Conservation (phyloP, 2,113 vertebrate genomes). For the Piprites chloris region DNA sequence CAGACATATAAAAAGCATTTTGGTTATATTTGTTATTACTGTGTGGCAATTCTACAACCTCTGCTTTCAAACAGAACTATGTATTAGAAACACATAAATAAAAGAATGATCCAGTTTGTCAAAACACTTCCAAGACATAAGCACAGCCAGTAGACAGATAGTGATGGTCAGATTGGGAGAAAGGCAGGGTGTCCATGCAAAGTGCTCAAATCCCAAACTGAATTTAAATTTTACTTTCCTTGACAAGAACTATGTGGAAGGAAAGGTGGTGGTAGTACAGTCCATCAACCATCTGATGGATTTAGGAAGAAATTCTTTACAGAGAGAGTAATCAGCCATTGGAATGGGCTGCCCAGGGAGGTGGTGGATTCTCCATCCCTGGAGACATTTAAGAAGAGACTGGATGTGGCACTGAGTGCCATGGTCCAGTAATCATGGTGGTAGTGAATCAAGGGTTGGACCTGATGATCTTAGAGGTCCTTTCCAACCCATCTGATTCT, state of each 20-base stretch:
- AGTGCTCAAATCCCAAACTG: background rate
- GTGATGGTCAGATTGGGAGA: background rate
- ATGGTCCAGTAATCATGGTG: no score
- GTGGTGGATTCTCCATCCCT: no score
- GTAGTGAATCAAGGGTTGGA: no score
- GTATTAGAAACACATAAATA: background rate
- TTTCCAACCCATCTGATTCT: no score
- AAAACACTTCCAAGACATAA: background rate
- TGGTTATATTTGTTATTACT: background rate
- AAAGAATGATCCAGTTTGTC: background rate
- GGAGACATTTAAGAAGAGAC: no score
- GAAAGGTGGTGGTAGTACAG: background rate
- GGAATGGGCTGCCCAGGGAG: no score
- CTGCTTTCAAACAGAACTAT: background rate
- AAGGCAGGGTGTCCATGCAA: background rate
- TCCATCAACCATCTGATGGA: background rate
- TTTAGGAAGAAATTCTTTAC: no score
- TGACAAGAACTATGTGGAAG: background rate
- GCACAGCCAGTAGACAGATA: accelerated
- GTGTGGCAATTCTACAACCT: background rate
- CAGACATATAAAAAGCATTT: background rate
- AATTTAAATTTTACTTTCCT: background rate
- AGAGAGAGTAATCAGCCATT: no score
- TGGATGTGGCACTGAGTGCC: no score
- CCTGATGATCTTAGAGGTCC: no score